These are phyloP conservation scores for Crocidura indochinensis DNA, from an alignment of 2,797 vertebrate genomes.

Conservation along the genomic window DNA sequence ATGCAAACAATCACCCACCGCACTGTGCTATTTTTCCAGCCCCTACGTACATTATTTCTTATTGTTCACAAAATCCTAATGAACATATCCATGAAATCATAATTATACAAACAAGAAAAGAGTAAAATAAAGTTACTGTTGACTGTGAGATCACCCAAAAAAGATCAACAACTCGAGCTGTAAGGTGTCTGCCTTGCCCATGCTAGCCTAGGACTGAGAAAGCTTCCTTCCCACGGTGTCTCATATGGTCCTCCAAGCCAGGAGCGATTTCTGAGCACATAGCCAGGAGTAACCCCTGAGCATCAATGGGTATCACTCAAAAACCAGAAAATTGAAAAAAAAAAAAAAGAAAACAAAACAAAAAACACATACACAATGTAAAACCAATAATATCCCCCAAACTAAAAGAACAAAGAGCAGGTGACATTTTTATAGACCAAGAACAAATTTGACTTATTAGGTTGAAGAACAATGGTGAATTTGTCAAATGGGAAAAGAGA, in stretches of 20 bases:
- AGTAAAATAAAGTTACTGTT: background rate
- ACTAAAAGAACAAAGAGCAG: background rate
- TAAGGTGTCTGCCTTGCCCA: too few species aligned
- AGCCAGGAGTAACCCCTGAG: too few species aligned
- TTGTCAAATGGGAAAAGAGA: background rate
- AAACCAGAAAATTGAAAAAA: too few species aligned
- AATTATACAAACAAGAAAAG: background rate
- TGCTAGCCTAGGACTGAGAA: too few species aligned
- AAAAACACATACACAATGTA: background rate
- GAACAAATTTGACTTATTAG: background rate
- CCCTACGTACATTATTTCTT: background rate
- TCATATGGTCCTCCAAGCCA: too few species aligned
- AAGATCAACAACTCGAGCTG: background rate
- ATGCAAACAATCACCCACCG: too few species aligned
- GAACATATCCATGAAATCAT: background rate
- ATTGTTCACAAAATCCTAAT: slow-evolving; percentile 28
- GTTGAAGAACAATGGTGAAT: background rate
- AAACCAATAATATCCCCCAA: background rate
- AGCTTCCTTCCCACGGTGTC: too few species aligned
- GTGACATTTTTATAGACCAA: background rate
- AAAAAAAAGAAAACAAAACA: too few species aligned
- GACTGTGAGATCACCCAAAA: background rate
- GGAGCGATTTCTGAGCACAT: too few species aligned
- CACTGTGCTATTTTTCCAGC: too few species aligned
- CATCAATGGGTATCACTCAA: too few species aligned